Conservation (phyloP, 2,113 vertebrate species). For the Laterallus jamaicensis region DNA sequence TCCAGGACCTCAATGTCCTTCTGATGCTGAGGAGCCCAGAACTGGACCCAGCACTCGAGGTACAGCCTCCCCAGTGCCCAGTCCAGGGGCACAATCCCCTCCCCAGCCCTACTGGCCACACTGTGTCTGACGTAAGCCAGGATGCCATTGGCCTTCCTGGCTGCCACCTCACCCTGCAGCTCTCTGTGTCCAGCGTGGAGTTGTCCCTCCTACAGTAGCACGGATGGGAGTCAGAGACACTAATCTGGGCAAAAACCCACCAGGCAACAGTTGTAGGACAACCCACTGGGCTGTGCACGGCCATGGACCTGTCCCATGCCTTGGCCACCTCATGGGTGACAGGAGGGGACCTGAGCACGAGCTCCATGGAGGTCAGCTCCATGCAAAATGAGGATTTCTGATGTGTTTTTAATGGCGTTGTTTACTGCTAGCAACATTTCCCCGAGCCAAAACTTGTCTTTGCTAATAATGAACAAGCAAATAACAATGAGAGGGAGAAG, state of each 20-base stretch:
- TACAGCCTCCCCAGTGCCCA: no score
- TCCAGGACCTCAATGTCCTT: no score
- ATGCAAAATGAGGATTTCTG: background rate
- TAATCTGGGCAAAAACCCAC: background rate
- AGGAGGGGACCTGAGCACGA: rapidly evolving
- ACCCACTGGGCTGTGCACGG: background rate
- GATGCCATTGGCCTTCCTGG: no score
- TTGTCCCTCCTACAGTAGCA: rapidly evolving
- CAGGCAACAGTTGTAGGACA: rapidly evolving
- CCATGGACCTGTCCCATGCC: rapidly evolving
- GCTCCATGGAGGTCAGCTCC: background rate
- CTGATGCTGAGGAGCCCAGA: no score
- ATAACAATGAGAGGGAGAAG: slow-evolving; percentile 30
- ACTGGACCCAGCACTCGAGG: no score
- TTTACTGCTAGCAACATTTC: slow-evolving; percentile 51
- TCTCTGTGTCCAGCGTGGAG: background rate
- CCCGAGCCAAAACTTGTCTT: slow-evolving; percentile 44
- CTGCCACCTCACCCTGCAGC: background rate
- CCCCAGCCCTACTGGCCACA: no score
- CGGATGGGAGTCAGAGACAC: rapidly evolving
- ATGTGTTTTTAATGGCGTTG: slow-evolving; percentile 56
- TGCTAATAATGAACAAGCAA: slow-evolving; percentile 58
- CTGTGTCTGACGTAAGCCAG: no score
- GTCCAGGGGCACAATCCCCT: no score
- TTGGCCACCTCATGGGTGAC: rapidly evolving